Base-by-base conservation (phyloP, 2,888 invertebrate species). In the Stenichneumon culpator region DNA sequence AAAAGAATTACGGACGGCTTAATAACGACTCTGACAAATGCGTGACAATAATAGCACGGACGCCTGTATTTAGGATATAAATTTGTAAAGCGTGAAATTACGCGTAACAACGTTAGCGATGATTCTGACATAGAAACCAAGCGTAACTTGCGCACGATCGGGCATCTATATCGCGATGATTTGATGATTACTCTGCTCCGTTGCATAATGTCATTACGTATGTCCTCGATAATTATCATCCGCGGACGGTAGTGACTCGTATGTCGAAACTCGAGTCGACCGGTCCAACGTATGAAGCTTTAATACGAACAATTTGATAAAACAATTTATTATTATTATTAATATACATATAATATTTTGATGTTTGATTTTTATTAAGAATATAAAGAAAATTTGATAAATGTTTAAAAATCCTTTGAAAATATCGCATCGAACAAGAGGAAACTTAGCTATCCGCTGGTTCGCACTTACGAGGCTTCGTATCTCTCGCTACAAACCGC, bases 401-500 rank as follows among this genome's bases (percentile, higher is more conserved):
- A 36, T 7, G 1, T 7, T 7, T 0, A 7, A 7, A 7, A 36
- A 36, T 39, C 39, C 22, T 22, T 19, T 19, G 1, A 54, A 52
- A 72, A 22, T 16, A 36, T 14, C 36, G 14, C 6, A 39, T 9
- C 69, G 69, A 47, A 50, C 9, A 9, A 73, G 19, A 9, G 54
- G 14, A 22, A 54, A 36, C 11, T 44, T 16, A 5, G 25, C 14
- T 0, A 54, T 19, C 36, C 25, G 22, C 39, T 16, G n/a, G 67
- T 39, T 67, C 60, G 57, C 54, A 69, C 83, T 63, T 69, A 74
- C 47, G 87, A 65, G 75, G 28, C 77, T 65, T 82, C 79, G 69
- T 86, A 83, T 57, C 83, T 77, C 73, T 86, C 84, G 86, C 82
- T 86, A 82, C 79, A 79, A 77, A 83, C 83, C 83, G 79, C 86